A percentile compares a stretch with the other conserved stretches of the same genome.
Conservation (phyloP, 1,140 invertebrate species). For the Drosophila miranda region DNA sequence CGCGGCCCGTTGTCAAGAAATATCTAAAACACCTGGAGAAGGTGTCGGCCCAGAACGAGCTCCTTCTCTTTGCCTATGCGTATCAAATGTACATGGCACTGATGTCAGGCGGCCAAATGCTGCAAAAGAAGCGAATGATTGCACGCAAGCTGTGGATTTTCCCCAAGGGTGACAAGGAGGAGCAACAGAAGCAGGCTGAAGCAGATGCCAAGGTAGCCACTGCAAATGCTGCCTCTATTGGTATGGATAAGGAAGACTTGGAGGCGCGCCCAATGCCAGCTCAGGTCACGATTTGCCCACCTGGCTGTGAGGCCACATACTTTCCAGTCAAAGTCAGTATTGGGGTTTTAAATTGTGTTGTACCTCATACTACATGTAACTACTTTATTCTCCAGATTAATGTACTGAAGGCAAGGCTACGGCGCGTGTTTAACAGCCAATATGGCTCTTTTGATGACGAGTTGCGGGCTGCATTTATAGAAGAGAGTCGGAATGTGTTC, state of each 20-base stretch:
- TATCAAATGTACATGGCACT: slow-evolving; percentile 93
- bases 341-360: background rate
- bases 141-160: slow-evolving; percentile 83
- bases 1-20: slow-evolving; percentile 85
- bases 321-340: slow-evolving; percentile 54
- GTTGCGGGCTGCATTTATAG: slow-evolving; percentile 86
- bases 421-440: slow-evolving; percentile 87
- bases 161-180: slow-evolving; percentile 26
- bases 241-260: slow-evolving; percentile 44
- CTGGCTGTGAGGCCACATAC: slow-evolving; percentile 74
- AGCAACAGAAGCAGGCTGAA: slow-evolving; percentile 72
- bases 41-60: slow-evolving; percentile 87
- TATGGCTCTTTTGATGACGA: slow-evolving; percentile 86
- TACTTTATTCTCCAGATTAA: slow-evolving; percentile 80
- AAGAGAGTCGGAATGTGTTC: slow-evolving; percentile 91
- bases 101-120: slow-evolving; percentile 90
- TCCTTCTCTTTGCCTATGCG: slow-evolving; percentile 89
- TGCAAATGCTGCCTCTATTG: slow-evolving; percentile 34
- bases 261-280: slow-evolving; percentile 67
- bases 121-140: slow-evolving; percentile 88
- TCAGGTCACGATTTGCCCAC: slow-evolving; percentile 65
- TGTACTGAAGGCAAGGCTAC: slow-evolving; percentile 86
- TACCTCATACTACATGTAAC: background rate
- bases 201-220: slow-evolving; percentile 46
- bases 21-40: slow-evolving; percentile 88